A percentile compares a stretch with the other conserved stretches of the same genome.
phyloP scores from a whole-genome alignment of 1,140 invertebrate genomes.

The Matsumurasca onukii region DNA sequence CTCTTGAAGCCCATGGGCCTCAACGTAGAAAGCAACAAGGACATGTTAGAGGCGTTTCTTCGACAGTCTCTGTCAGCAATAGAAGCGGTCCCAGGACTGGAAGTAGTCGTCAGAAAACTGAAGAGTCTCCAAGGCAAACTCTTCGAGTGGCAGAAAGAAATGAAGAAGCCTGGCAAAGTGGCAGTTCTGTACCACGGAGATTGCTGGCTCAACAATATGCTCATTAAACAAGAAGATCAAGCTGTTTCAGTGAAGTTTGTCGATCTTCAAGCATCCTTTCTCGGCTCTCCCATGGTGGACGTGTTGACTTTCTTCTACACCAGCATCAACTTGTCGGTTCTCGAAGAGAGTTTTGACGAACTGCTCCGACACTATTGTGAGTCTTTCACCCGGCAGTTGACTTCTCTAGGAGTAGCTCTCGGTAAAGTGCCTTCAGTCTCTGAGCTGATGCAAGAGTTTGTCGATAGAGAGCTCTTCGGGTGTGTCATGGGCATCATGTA shows the following conservation, averaged over 20 bases:
- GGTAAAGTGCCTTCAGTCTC: not conserved
- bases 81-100: not conserved
- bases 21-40: not conserved
- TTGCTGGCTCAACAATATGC: constrained; percentile 20
- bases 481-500: not conserved
- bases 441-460: not conserved
- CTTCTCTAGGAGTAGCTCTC: not conserved
- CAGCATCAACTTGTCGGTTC: not conserved
- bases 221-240: not conserved
- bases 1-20: constrained; percentile 2
- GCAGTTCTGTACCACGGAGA: constrained; percentile 14
- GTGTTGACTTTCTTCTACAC: not conserved
- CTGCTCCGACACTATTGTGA: not conserved
- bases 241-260: not conserved
- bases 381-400: not conserved
- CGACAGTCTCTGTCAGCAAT: not conserved
- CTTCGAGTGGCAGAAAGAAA: not conserved
- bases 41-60: not conserved
- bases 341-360: not conserved
- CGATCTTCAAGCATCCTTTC: not conserved
- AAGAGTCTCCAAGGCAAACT: not conserved
- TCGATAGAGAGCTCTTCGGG: not conserved
- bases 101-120: not conserved
- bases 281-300: not conserved
- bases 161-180: not conserved